These are phyloP conservation scores for Tenebrio molitor DNA, from an alignment of 1,140 invertebrate species.

Conservation along the genomic window DNA sequence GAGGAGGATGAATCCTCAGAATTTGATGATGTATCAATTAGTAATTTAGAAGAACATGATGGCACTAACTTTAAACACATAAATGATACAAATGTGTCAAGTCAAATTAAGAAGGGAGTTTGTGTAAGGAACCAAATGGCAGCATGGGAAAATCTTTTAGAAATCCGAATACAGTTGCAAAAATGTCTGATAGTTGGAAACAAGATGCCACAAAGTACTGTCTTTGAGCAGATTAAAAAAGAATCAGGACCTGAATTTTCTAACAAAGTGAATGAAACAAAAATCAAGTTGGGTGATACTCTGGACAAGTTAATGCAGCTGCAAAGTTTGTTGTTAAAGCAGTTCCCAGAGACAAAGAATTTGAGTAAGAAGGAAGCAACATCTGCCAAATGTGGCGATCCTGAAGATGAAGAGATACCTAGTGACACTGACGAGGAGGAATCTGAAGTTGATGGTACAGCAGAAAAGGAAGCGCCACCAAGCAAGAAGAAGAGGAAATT, in stretches of 20 bases:
- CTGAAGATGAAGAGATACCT: constrained; percentile 69
- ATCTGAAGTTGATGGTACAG: constrained; percentile 55
- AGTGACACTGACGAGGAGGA: constrained; percentile 69
- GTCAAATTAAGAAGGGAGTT: constrained; percentile 82
- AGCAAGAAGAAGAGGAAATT: constrained; percentile 73
- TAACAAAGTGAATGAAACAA: constrained; percentile 69
- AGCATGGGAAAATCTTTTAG: constrained; percentile 87
- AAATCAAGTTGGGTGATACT: constrained; percentile 70
- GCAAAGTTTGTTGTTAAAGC: constrained; percentile 73
- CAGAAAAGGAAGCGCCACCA: constrained; percentile 57
- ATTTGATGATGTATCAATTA: too few relatives aligned
- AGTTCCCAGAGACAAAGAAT: constrained; percentile 76
- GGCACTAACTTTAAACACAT: constrained; percentile 70
- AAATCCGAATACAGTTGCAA: constrained; percentile 88
- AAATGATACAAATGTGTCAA: constrained; percentile 70
- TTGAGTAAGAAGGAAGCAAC: constrained; percentile 56
- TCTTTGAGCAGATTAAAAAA: constrained; percentile 68
- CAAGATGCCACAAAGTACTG: constrained; percentile 78
- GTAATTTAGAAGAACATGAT: constrained; percentile 51
- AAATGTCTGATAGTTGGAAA: constrained; percentile 82
- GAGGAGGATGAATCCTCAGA: too few relatives aligned
- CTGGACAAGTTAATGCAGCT: constrained; percentile 77
- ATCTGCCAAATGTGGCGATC: constrained; percentile 61
- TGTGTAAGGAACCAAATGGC: constrained; percentile 82
- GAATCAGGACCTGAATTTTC: constrained; percentile 69